Percentiles rank a stretch among this genome's conserved stretches.
Evolutionary conservation across 2,888 invertebrate genomes (phyloP).

Genomic region (Chrysina gloriosa): DNA sequence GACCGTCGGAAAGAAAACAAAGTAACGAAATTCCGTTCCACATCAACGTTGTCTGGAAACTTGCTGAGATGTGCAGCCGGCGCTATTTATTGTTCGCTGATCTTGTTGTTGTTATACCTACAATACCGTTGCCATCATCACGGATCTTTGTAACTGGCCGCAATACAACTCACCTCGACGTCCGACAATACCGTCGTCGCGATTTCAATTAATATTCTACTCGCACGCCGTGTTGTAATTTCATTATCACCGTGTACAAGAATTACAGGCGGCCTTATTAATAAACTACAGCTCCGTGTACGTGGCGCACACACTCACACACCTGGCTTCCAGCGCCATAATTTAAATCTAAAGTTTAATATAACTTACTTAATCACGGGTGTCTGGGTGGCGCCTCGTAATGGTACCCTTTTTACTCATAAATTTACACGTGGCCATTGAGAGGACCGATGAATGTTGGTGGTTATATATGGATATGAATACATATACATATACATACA

Average conservation of each 20-base stretch:
- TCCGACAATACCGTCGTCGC: too few species aligned
- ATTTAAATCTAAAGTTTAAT: constrained; percentile 26
- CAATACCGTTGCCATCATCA: not conserved
- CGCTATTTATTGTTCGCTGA: not conserved
- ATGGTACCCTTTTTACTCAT: constrained; percentile 21
- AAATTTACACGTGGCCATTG: constrained; percentile 11
- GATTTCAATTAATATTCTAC: constrained; percentile 31
- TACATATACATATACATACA: not conserved
- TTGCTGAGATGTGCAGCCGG: constrained; percentile 1
- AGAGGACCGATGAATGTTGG: constrained; percentile 16
- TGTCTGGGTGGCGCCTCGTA: constrained; percentile 7
- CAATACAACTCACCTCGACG: not conserved
- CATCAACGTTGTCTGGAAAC: not conserved
- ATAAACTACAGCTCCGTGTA: constrained; percentile 21
- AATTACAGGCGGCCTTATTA: constrained; percentile 15
- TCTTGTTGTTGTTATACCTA: not conserved
- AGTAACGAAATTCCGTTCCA: not conserved
- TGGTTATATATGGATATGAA: not conserved
- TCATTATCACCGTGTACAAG: constrained; percentile 24
- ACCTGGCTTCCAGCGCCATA: constrained; percentile 13
- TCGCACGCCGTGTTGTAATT: constrained; percentile 20
- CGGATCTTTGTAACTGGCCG: not conserved
- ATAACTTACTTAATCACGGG: constrained; percentile 21
- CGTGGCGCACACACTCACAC: not conserved
- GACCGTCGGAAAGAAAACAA: not conserved